phyloP scores from a whole-genome alignment of 2,888 invertebrate species.

The Liopterus haemorrhoidalis region DNA sequence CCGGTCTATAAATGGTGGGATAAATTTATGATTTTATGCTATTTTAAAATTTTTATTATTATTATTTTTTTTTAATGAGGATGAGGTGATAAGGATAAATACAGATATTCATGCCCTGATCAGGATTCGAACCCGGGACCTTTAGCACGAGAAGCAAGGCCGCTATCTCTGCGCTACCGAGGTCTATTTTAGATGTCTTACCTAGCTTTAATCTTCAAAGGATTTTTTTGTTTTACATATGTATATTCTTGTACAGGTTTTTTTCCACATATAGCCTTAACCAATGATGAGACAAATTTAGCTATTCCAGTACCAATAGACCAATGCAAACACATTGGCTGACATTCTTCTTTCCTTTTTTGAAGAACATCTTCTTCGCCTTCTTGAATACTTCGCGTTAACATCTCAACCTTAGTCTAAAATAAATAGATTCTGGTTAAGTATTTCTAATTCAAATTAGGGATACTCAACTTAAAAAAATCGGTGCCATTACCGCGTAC shows the following conservation, averaged over 20 bases:
- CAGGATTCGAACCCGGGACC: no score
- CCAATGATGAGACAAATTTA: slow-evolving; percentile 39
- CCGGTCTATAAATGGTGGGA: no score
- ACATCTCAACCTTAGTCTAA: slow-evolving; percentile 24
- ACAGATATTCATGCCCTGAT: no score
- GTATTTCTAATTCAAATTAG: slow-evolving; percentile 3
- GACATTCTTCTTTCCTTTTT: slow-evolving; percentile 35
- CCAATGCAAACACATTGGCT: slow-evolving; percentile 33
- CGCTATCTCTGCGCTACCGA: no score
- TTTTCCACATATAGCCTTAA: slow-evolving; percentile 38
- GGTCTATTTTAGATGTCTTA: no score
- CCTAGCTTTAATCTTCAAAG: slow-evolving; percentile 40
- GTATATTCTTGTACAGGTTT: slow-evolving; percentile 40
- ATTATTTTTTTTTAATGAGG: no score
- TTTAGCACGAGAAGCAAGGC: no score
- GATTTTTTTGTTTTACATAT: slow-evolving; percentile 41
- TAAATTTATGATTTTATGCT: no score
- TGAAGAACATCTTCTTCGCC: slow-evolving; percentile 36
- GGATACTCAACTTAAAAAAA: no score
- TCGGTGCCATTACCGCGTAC: background rate
- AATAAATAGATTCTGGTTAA: slow-evolving; percentile 9
- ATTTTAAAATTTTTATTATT: no score
- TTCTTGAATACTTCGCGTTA: slow-evolving; percentile 35
- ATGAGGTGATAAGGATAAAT: no score
- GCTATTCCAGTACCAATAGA: slow-evolving; percentile 38